phyloP scores from a whole-genome alignment of 2,888 invertebrate genomes.

The Amphimallon solstitiale region DNA sequence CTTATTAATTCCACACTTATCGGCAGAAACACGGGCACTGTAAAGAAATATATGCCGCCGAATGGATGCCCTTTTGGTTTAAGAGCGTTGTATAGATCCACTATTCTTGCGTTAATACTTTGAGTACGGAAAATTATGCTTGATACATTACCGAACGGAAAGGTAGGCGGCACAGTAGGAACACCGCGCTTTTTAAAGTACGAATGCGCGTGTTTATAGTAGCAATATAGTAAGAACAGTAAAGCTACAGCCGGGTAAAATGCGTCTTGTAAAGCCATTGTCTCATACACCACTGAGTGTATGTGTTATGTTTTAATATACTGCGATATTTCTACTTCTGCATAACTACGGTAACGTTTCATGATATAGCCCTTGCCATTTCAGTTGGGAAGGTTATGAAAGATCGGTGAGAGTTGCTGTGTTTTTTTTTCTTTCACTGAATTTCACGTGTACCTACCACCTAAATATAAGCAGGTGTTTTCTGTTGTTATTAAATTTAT shows the following conservation, averaged over 20 bases:
- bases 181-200: constrained; percentile 72
- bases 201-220: constrained; percentile 59
- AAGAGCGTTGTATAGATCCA: constrained; percentile 68
- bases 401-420: constrained; percentile 4
- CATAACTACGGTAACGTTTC: constrained; percentile 2
- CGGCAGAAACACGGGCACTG: constrained; percentile 70
- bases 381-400: neutral
- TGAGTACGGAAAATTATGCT: constrained; percentile 67
- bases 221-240: constrained; percentile 2
- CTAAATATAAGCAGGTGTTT: no score
- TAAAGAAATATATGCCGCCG: constrained; percentile 72
- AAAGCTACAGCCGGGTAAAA: neutral
- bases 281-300: constrained; percentile 9
- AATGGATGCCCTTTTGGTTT: constrained; percentile 59
- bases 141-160: constrained; percentile 73
- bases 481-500: no score
- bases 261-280: constrained; percentile 21
- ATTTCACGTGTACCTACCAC: constrained; percentile 23
- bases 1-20: constrained; percentile 72
- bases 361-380: neutral
- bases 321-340: neutral
- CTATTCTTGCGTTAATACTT: constrained; percentile 71
- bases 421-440: neutral
- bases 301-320: neutral
- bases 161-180: constrained; percentile 66